phyloP scores from a whole-genome alignment of 2,888 invertebrate species.

The Mermis nigrescens region DNA sequence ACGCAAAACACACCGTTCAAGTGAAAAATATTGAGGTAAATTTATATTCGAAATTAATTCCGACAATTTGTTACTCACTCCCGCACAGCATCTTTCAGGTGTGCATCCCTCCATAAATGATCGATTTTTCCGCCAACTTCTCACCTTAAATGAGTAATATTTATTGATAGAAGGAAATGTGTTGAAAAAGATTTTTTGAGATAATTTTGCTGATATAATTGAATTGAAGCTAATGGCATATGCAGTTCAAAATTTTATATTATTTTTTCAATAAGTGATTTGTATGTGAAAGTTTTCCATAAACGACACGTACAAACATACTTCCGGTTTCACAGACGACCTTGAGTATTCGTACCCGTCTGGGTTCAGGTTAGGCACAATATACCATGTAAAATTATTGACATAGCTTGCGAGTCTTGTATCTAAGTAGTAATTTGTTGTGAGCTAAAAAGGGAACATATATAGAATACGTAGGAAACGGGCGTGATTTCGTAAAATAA shows the following conservation, averaged over 20 bases:
- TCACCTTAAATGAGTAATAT: background rate
- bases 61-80: background rate
- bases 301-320: background rate
- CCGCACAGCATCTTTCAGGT: background rate
- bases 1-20: too few relatives aligned
- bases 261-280: too few relatives aligned
- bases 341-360: background rate
- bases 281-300: too few relatives aligned
- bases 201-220: too few relatives aligned
- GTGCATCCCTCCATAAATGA: background rate
- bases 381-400: background rate
- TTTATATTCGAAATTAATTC: too few relatives aligned
- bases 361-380: background rate
- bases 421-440: background rate
- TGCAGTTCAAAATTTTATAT: too few relatives aligned
- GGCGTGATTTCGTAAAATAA: background rate
- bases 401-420: background rate
- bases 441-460: background rate
- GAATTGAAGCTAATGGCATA: too few relatives aligned
- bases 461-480: background rate
- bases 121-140: background rate
- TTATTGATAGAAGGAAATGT: too few relatives aligned
- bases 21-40: too few relatives aligned
- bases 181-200: too few relatives aligned
- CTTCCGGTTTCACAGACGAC: background rate